Conservation (phyloP, 2,888 invertebrate species). For the Gandaritis pyraliata region DNA sequence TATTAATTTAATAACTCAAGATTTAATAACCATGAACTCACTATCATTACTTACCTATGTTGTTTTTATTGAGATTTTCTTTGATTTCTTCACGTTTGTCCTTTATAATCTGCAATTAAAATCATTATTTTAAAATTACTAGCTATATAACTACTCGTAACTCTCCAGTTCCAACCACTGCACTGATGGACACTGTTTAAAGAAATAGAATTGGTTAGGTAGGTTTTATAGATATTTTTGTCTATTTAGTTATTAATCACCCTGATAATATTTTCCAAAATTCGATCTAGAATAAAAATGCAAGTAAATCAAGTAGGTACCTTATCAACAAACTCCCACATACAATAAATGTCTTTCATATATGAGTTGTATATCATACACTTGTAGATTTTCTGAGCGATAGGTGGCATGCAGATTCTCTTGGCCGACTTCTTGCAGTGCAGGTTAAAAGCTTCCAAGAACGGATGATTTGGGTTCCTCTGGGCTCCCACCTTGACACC, state of each 20-base stretch:
- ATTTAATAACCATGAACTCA: background rate
- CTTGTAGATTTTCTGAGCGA: conserved; percentile 23
- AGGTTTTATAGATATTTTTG: no score
- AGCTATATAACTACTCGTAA: no score
- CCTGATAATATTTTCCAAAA: no score
- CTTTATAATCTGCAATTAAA: conserved; percentile 18
- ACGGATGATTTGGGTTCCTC: conserved; percentile 42
- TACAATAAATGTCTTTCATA: conserved; percentile 33
- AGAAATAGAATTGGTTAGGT: no score
- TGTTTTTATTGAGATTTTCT: conserved; percentile 5
- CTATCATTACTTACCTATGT: background rate
- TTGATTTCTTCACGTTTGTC: conserved; percentile 28
- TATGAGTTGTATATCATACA: conserved; percentile 38
- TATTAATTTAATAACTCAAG: no score
- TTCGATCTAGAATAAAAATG: no score
- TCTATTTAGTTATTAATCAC: no score
- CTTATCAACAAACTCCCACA: conserved; percentile 45
- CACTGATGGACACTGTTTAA: no score
- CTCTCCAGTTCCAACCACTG: no score
- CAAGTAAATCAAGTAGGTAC: conserved; percentile 23
- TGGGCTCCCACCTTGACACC: conserved; percentile 50
- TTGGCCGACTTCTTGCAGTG: conserved; percentile 31
- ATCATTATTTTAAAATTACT: background rate
- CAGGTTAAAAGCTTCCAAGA: conserved; percentile 49
- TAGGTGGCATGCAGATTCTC: conserved; percentile 17